These are phyloP conservation scores for Volucella inanis DNA, from an alignment of 2,888 invertebrate species.

Conservation along the genomic window DNA sequence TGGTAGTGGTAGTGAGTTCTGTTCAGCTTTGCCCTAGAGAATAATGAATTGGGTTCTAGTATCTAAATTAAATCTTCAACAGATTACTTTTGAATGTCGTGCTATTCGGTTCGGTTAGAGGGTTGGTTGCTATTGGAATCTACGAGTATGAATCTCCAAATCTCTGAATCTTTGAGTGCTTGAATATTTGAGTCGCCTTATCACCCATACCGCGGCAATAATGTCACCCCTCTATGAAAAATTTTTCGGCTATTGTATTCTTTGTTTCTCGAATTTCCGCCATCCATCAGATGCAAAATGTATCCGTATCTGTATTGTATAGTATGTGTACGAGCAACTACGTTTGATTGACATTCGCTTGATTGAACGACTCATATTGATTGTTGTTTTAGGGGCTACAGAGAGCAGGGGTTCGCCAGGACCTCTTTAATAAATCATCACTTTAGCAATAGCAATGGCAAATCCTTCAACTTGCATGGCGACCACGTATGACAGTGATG, in stretches of 20 bases:
- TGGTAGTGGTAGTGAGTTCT: background rate
- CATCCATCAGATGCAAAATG: conserved; percentile 57
- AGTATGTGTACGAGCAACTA: conserved; percentile 52
- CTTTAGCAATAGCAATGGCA: conserved; percentile 37
- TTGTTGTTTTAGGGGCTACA: conserved; percentile 23
- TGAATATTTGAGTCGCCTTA: conserved; percentile 16
- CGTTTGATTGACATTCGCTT: conserved; percentile 71
- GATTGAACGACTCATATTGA: conserved; percentile 64
- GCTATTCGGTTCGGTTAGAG: conserved; percentile 13
- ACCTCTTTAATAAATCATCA: conserved; percentile 65
- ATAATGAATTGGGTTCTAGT: conserved; percentile 74
- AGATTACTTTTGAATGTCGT: conserved; percentile 66
- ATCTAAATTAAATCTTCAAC: conserved; percentile 74
- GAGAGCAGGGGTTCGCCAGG: no score
- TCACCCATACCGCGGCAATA: conserved; percentile 35
- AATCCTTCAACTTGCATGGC: conserved; percentile 68
- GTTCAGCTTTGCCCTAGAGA: conserved; percentile 61
- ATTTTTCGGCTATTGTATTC: conserved; percentile 55
- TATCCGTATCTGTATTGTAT: conserved; percentile 23
- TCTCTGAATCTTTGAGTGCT: no score
- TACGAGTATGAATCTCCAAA: background rate
- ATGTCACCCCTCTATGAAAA: conserved; percentile 54
- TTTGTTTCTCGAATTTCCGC: conserved; percentile 66
- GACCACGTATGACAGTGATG: conserved; percentile 65
- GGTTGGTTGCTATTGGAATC: conserved; percentile 7